Conservation (phyloP, 2,797 vertebrate species). For the Liasis olivaceus region DNA sequence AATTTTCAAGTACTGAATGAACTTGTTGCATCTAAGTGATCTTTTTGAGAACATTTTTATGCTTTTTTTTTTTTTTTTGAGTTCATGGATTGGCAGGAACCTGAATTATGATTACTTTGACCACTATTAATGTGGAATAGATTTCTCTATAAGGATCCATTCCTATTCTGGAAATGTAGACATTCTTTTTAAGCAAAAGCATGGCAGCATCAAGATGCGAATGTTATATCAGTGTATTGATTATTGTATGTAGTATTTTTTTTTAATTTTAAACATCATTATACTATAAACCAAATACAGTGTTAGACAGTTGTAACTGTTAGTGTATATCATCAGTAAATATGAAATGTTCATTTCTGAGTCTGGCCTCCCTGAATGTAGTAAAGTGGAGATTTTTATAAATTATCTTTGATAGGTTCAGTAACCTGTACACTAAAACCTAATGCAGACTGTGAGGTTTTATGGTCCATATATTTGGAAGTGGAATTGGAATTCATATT, state of each 20-base stretch:
- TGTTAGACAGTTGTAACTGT: not conserved
- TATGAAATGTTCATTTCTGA: not conserved
- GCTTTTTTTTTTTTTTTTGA: not conserved
- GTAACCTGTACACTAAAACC: too few relatives aligned
- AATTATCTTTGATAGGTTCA: not conserved
- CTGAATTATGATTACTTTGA: not conserved
- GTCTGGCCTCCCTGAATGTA: not conserved
- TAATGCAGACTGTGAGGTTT: not conserved
- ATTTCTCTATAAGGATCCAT: not conserved
- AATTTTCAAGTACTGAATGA: not conserved
- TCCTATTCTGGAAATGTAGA: not conserved
- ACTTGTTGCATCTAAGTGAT: not conserved
- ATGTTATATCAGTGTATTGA: not conserved
- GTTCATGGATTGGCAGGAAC: not conserved
- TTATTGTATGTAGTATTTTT: not conserved
- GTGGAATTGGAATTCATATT: not conserved
- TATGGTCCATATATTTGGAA: not conserved
- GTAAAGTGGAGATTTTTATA: not conserved
- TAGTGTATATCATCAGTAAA: not conserved
- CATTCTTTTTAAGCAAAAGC: not conserved
- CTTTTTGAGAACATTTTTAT: not conserved
- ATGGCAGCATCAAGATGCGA: not conserved
- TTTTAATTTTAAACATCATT: not conserved
- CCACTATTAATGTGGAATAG: not conserved
- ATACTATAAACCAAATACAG: not conserved